Conservation (phyloP, 2,113 vertebrate genomes). For the Oostethus manadensis region DNA sequence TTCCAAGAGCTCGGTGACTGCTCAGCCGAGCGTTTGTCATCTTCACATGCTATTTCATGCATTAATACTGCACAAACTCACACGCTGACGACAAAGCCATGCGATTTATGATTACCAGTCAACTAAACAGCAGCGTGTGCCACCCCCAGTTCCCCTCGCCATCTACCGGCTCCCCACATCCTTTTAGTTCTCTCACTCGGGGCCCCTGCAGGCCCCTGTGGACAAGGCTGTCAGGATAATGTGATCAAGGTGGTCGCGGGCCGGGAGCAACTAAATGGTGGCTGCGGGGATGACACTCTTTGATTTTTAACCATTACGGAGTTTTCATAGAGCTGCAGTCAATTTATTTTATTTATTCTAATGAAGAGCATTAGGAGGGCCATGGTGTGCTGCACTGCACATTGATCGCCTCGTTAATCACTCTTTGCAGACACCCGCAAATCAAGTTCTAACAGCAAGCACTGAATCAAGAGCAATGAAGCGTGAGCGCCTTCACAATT, state of each 20-base stretch:
- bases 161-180: slow-evolving; percentile 53
- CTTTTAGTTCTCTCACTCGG: slow-evolving; percentile 58
- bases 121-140: slow-evolving; percentile 61
- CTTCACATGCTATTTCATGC: slow-evolving; percentile 77
- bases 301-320: slow-evolving; percentile 99
- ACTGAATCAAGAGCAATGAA: slow-evolving; percentile 99
- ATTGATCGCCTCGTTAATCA: slow-evolving; percentile 99
- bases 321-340: slow-evolving; percentile 99
- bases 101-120: slow-evolving; percentile 72
- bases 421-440: slow-evolving; percentile 99
- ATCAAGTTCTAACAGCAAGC: slow-evolving; percentile 99
- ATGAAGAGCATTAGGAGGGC: slow-evolving; percentile 99
- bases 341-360: slow-evolving; percentile 99
- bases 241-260: slow-evolving; percentile 89
- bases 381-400: slow-evolving; percentile 91
- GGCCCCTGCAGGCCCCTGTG: slow-evolving; percentile 82
- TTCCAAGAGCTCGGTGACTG: slow-evolving; percentile 46
- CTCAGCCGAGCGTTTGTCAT: slow-evolving; percentile 68
- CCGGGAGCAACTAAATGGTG: slow-evolving; percentile 87
- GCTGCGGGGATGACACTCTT: slow-evolving; percentile 89
- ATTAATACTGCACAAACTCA: slow-evolving; percentile 70
- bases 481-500: slow-evolving; percentile 99
- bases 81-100: slow-evolving; percentile 55
- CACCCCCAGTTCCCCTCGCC: slow-evolving; percentile 8
- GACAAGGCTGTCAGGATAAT: slow-evolving; percentile 88